Conservation (phyloP, 1,140 invertebrate genomes). For the Drosophila leontia region DNA sequence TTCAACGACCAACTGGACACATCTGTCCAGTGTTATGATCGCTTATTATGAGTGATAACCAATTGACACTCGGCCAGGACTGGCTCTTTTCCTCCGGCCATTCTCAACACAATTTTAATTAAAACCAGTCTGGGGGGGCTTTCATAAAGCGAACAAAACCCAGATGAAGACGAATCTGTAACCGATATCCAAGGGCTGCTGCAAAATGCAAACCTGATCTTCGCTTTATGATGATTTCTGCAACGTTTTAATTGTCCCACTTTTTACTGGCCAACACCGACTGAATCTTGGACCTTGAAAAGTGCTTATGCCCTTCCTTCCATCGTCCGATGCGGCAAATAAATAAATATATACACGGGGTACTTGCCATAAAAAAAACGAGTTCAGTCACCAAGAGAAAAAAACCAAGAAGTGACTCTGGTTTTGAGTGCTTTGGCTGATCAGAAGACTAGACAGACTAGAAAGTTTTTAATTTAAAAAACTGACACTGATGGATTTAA, state of each 20-base stretch:
- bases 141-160: neutral
- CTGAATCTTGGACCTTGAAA: constrained; percentile 37
- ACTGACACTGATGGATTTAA: constrained; percentile 4
- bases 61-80: constrained; percentile 50
- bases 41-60: constrained; percentile 66
- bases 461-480: constrained; percentile 19
- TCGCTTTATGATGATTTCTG: constrained; percentile 38
- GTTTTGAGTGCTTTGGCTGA: constrained; percentile 4
- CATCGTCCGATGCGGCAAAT: constrained; percentile 5
- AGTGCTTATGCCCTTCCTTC: constrained; percentile 25
- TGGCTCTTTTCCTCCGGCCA: neutral
- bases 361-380: constrained; percentile 15
- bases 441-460: constrained; percentile 7
- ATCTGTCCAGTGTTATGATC: constrained; percentile 18
- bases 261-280: constrained; percentile 35
- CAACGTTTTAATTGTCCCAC: constrained; percentile 59
- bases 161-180: constrained; percentile 37
- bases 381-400: constrained; percentile 2
- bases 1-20: constrained; percentile 37
- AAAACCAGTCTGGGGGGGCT: constrained; percentile 15
- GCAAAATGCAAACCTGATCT: constrained; percentile 47
- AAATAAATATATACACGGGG: constrained; percentile 18
- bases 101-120: constrained; percentile 41
- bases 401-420: constrained; percentile 27
- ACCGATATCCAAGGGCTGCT: constrained; percentile 42